Conservation (phyloP, 2,888 invertebrate genomes). For the Caenorhabditis sinica region DNA sequence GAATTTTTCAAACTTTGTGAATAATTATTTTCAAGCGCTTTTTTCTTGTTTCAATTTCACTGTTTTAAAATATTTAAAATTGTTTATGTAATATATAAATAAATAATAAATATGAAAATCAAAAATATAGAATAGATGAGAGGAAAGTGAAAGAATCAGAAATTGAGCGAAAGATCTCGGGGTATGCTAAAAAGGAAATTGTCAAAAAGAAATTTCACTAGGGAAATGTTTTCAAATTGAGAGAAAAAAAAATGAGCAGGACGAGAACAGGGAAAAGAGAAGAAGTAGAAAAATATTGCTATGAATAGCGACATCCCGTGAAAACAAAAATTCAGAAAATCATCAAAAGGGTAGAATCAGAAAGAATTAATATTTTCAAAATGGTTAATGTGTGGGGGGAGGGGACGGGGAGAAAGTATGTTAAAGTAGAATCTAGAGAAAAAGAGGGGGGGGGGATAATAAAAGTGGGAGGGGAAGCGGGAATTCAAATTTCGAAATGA, state of each 20-base stretch:
- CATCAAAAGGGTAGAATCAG: constrained; percentile 51
- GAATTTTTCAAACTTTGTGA: neutral
- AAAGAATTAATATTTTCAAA: constrained; percentile 56
- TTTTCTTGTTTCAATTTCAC: constrained; percentile 14
- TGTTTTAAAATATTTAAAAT: constrained; percentile 25
- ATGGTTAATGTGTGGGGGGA: neutral
- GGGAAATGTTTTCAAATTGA: constrained; percentile 18
- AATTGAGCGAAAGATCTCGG: constrained; percentile 39
- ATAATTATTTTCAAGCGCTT: constrained; percentile 3
- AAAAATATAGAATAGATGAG: constrained; percentile 4
- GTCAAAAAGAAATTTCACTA: constrained; percentile 25
- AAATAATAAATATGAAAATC: constrained; percentile 18
- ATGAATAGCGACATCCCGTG: constrained; percentile 34
- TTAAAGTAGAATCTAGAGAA: neutral
- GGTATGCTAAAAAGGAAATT: constrained; percentile 37
- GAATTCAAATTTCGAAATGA: constrained; percentile 24
- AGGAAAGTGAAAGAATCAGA: constrained; percentile 25
- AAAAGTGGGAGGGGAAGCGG: neutral
- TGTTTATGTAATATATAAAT: constrained; percentile 42
- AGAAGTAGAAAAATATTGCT: constrained; percentile 23
- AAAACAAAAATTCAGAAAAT: constrained; percentile 63
- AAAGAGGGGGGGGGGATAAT: neutral
- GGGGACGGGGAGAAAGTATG: neutral
- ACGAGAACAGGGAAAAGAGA: constrained; percentile 46
- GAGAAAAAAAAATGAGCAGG: constrained; percentile 40